Conservation (phyloP, 2,113 vertebrate genomes). For the Ammodytes marinus region DNA sequence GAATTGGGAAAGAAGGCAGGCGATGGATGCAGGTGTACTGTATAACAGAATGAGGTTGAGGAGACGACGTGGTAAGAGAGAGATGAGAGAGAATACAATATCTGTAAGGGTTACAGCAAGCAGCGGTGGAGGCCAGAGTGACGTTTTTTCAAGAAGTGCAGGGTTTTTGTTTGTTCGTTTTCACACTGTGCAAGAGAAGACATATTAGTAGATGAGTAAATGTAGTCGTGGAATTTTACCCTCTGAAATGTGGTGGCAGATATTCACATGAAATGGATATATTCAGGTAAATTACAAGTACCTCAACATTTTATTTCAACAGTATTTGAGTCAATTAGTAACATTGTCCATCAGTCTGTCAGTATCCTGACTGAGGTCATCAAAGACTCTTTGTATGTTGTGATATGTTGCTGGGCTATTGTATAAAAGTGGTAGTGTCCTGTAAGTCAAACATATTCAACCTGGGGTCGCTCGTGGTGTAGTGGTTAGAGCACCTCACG, state of each 20-base stretch:
- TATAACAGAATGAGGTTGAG: conserved; percentile 1
- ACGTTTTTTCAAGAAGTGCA: conserved; percentile 29
- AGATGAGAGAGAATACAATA: conserved; percentile 21
- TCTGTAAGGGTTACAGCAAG: background rate
- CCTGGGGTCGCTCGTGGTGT: background rate
- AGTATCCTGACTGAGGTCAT: too few relatives aligned
- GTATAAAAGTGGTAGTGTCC: background rate
- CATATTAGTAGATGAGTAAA: too few relatives aligned
- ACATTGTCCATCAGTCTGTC: too few relatives aligned
- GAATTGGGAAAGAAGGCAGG: background rate
- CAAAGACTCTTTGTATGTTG: too few relatives aligned
- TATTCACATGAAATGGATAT: too few relatives aligned
- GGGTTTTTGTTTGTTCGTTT: background rate
- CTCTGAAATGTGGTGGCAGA: too few relatives aligned
- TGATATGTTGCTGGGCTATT: too few relatives aligned
- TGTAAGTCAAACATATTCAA: background rate
- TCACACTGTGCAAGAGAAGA: background rate
- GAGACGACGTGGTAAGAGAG: background rate
- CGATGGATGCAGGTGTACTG: background rate
- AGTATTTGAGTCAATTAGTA: too few relatives aligned
- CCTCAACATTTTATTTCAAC: too few relatives aligned
- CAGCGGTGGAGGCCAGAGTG: conserved; percentile 20
- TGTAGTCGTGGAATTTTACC: too few relatives aligned
- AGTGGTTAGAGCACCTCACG: background rate
- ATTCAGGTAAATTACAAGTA: too few relatives aligned